Evolutionary conservation across 2,113 vertebrate genomes (phyloP).

Genomic region (Engraulis encrasicolus): DNA sequence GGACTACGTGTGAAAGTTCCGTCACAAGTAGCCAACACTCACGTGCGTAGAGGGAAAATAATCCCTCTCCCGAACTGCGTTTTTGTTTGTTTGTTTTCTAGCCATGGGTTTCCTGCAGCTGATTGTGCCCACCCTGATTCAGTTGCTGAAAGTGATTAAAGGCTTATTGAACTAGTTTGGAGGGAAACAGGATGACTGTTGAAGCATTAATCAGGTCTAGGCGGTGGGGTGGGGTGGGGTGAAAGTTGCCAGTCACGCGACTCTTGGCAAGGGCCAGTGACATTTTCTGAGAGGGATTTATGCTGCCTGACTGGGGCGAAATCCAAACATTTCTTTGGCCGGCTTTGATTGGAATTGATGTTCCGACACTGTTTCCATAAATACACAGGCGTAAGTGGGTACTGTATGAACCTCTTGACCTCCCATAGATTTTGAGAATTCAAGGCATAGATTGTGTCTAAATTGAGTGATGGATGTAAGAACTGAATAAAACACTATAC

Average conservation of each 20-base stretch:
- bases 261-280: not conserved
- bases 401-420: not conserved
- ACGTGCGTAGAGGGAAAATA: not conserved
- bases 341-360: constrained; percentile 9
- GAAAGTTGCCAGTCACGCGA: not conserved
- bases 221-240: not conserved
- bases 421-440: not conserved
- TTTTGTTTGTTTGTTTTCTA: constrained; percentile 1
- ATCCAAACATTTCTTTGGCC: not conserved
- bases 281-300: not conserved
- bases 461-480: too few relatives aligned
- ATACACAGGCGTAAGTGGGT: not conserved
- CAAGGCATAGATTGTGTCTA: not conserved
- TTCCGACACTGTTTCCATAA: not conserved
- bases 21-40: not conserved
- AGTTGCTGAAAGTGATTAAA: not conserved
- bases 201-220: constrained; percentile 12
- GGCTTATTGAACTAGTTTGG: not conserved
- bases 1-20: not conserved
- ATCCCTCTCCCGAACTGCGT: not conserved
- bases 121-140: not conserved
- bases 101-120: not conserved
- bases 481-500: too few relatives aligned
- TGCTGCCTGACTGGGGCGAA: not conserved
- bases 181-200: not conserved